A percentile compares a stretch with the other conserved stretches of the same genome.
These are phyloP conservation scores for Microcebus griseorufus DNA, from an alignment of 2,113 vertebrate species.

Conservation along the genomic window DNA sequence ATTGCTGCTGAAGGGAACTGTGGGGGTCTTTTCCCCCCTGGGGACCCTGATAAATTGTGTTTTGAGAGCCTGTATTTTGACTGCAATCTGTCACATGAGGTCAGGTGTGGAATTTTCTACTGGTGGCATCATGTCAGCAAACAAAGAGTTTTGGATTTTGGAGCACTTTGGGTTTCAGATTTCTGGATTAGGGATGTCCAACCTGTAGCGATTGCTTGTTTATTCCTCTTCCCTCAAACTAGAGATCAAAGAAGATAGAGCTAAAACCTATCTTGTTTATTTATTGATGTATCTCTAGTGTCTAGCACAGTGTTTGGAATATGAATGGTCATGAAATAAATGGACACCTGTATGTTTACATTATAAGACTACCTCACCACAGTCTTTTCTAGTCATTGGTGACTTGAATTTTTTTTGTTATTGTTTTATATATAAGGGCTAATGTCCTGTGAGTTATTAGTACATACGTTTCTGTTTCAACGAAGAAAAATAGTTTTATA, in stretches of 20 bases:
- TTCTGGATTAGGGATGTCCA: background rate
- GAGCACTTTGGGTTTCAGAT: background rate
- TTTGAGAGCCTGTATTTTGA: background rate
- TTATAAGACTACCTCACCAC: background rate
- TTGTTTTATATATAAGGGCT: background rate
- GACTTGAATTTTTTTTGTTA: background rate
- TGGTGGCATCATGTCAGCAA: background rate
- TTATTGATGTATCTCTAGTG: background rate
- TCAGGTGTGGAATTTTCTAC: background rate
- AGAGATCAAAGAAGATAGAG: conserved; percentile 27
- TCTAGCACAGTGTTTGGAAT: background rate
- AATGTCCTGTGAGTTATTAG: background rate
- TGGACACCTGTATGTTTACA: background rate
- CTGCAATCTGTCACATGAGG: background rate
- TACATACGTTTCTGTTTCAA: background rate
- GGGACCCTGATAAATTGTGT: background rate
- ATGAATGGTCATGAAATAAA: conserved; percentile 32
- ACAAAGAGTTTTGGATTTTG: background rate
- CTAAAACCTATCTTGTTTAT: background rate
- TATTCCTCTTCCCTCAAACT: background rate
- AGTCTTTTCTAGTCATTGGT: background rate
- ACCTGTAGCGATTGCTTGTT: background rate
- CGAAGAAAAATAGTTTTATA: background rate
- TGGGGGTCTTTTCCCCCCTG: background rate
- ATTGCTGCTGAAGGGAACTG: background rate